Evolutionary conservation across 2,113 vertebrate species (phyloP), one percentile per base, ranked within the genome.

Genomic region (Equus quagga): DNA sequence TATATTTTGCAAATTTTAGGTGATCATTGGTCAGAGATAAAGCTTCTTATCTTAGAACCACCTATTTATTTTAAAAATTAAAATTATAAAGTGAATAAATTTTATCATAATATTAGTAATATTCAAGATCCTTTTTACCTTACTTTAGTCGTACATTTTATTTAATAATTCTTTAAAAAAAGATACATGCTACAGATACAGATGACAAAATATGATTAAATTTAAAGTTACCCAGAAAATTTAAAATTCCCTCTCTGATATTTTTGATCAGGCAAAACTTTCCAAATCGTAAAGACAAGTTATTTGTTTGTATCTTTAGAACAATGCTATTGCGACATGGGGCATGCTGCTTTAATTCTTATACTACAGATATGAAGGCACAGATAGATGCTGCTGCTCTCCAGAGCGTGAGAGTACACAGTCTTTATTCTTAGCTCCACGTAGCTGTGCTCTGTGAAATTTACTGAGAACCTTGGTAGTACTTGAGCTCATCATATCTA

Each of bases 51-150:
- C n/a, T 90, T 69, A n/a, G 11, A 64, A 17, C 13, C 36, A 26
- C 36, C 36, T 84, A 89, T 82, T 78, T 92, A 76, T 75, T 94
- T 91, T 72, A 44, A 82, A 97, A 94, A 24, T 36, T 69, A 3
- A 95, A 96, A 89, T 92, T 79, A 58, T 70, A 12, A 97, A 82
- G 33, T 58, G 8, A 86, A 51, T 67, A n/a, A 2, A n/a, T 73
- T 36, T 70, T 78, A 12, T 83, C 60, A 80, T 91, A 80, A 26
- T 24, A 31, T 58, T 90, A 17, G 75, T 90, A 56, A 60, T 51
- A 73, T 60, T 67, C 12, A 81, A 9, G 19, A 46, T 81, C 12
- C 3, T 79, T 94, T 87, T 84, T 23, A 28, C 15, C 9, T 58
- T 56, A 64, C 41, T 11, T 82, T 81, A 85, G 13, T 49, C 46